These are phyloP conservation scores for Dynastes hyllus DNA, from an alignment of 2,888 invertebrate genomes.

Conservation along the genomic window DNA sequence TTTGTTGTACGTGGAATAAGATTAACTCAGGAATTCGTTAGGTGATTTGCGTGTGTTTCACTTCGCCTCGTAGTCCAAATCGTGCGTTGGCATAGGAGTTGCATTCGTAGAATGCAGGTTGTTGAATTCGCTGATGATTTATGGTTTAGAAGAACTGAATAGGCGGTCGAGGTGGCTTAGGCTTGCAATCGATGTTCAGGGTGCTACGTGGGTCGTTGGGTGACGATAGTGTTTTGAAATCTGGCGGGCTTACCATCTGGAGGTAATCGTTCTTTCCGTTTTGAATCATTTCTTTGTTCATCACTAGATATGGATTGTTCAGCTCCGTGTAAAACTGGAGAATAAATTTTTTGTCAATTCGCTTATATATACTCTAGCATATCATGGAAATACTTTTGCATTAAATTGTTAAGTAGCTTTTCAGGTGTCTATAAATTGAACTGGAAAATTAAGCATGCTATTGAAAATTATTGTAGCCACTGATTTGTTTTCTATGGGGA, in stretches of 20 bases:
- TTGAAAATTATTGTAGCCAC: no score
- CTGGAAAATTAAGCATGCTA: no score
- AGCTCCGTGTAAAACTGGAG: slow-evolving; percentile 90
- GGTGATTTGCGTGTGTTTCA: slow-evolving; percentile 53
- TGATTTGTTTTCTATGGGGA: no score
- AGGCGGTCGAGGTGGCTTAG: slow-evolving; percentile 76
- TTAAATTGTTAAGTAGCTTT: no score
- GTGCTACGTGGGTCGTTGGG: slow-evolving; percentile 72
- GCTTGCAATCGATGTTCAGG: slow-evolving; percentile 73
- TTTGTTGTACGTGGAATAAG: slow-evolving; percentile 68
- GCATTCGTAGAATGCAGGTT: slow-evolving; percentile 69
- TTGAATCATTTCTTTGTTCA: slow-evolving; percentile 76
- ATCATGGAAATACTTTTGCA: no score
- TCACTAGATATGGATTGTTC: slow-evolving; percentile 84
- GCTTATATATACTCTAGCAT: no score
- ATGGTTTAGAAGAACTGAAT: slow-evolving; percentile 74
- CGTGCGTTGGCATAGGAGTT: slow-evolving; percentile 74
- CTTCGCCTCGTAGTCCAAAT: slow-evolving; percentile 57
- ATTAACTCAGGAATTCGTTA: slow-evolving; percentile 62
- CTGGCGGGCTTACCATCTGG: slow-evolving; percentile 85
- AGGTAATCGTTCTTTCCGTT: slow-evolving; percentile 81
- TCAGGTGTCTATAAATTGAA: no score
- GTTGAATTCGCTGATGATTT: slow-evolving; percentile 71
- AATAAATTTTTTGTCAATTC: slow-evolving; percentile 46
- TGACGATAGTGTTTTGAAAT: slow-evolving; percentile 78